Base-by-base conservation (phyloP, 2,888 invertebrate genomes). In the Acanthosoma haemorrhoidale region DNA sequence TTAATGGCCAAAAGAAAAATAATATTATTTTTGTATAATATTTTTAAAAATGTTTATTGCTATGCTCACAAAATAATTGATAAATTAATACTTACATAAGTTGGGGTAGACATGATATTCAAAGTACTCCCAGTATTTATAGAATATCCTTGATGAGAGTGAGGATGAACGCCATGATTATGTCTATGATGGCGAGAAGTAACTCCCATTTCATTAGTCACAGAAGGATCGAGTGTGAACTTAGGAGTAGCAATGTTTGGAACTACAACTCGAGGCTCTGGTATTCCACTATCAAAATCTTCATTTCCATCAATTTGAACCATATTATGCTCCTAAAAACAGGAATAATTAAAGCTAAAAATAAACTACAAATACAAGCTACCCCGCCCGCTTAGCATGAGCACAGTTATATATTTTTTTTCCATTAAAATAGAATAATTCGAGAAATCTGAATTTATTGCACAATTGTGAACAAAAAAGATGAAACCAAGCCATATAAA, bases 111-210 rank as follows among this genome's bases (percentile, higher is more conserved):
- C 68, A 77, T 74, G 59, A 76, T 73, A 60, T 72, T 71, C 63
- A 58, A 32, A 15, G 25, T 21, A 4, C 18, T 13, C 4, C 15
- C 39, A 15, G 39, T 59, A 29, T 41, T 69, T 39, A 32, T 51
- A 2, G 8, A 32, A 16, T n/a, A 41, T 59, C 25, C 38, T 58
- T 31, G 70, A 64, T 4, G 71, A 58, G 18, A 68, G 58, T 39
- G 71, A 51, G 4, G 69, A 69, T 43, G 71, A 29, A 66, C 61
- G 11, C 31, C 69, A 71, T 43, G 66, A 60, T 31, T 43, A 75
- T 83, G 83, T 61, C 82, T 77, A 75, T 82, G 82, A 8, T 80
- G 81, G 77, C 82, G 82, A 66, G 74, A 76, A 59, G 71, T 70
- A 39, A 70, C 66, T 66, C 70, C 58, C n/a, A 69, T 39, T 4